These are phyloP conservation scores for Julus scanicus DNA, from an alignment of 2,888 invertebrate species.

Conservation along the genomic window DNA sequence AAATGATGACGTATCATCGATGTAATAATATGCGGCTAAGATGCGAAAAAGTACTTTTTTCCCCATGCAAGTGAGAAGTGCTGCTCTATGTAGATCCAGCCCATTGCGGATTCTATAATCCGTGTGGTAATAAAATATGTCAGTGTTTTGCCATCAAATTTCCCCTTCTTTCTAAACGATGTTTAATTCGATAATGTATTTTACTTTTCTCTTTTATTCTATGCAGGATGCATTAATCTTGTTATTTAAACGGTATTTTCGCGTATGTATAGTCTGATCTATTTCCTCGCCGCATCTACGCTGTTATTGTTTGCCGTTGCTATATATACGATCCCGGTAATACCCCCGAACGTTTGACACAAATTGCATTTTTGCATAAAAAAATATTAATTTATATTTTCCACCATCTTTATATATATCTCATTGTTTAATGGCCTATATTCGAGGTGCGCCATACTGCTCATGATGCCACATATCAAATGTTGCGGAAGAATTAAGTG, in stretches of 20 bases:
- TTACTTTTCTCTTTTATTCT: conserved; percentile 35
- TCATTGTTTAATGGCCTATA: conserved; percentile 37
- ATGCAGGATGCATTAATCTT: conserved; percentile 30
- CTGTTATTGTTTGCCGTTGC: background rate
- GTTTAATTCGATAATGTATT: conserved; percentile 42
- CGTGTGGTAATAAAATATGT: conserved; percentile 22
- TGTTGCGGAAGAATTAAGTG: conserved; percentile 21
- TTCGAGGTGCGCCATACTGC: conserved; percentile 5
- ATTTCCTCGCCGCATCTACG: background rate
- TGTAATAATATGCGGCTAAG: background rate
- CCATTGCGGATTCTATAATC: conserved; percentile 34
- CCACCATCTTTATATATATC: conserved; percentile 39
- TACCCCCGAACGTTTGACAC: conserved; percentile 28
- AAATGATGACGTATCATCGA: conserved; percentile 17
- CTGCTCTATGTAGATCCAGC: conserved; percentile 1
- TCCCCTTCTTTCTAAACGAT: conserved; percentile 20
- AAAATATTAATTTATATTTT: conserved; percentile 41
- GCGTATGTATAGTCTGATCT: background rate
- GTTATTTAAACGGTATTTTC: conserved; percentile 39
- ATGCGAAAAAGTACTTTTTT: background rate
- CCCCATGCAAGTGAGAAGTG: background rate
- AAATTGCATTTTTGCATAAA: conserved; percentile 42
- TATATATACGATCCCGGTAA: background rate
- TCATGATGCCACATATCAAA: conserved; percentile 26
- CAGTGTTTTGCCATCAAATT: conserved; percentile 24